A percentile compares a stretch with the other conserved stretches of the same genome.
Conservation (phyloP, 2,797 vertebrate species). For the Molossus alvarezi region DNA sequence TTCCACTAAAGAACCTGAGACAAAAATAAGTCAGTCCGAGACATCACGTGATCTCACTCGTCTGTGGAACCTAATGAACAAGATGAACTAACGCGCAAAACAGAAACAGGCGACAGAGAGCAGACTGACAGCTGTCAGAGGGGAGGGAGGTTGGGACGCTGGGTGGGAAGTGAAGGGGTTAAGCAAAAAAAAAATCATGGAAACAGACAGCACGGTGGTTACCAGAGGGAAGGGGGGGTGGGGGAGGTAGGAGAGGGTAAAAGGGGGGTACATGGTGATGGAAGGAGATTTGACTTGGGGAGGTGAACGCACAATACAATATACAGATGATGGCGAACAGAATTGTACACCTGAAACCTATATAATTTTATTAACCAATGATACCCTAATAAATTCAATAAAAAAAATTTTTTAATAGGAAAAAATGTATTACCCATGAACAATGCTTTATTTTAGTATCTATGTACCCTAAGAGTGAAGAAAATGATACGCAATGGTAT, state of each 20-base stretch:
- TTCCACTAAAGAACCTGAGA: conserved; percentile 30
- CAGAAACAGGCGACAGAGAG: background rate
- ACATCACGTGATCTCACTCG: background rate
- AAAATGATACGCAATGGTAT: background rate
- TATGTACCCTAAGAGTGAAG: background rate
- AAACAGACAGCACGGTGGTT: background rate
- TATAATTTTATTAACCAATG: background rate
- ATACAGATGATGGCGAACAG: background rate
- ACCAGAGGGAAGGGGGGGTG: background rate
- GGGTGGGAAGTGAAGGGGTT: background rate
- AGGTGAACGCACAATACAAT: background rate
- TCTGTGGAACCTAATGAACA: background rate
- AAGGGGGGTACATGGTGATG: background rate
- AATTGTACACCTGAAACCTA: background rate
- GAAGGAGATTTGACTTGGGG: background rate
- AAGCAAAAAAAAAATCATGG: too few species aligned
- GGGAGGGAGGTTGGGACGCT: background rate
- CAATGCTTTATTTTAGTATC: background rate
- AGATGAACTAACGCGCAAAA: background rate
- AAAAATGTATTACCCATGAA: background rate
- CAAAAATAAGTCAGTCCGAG: background rate
- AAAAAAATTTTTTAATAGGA: background rate
- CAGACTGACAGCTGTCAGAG: background rate
- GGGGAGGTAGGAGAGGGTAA: background rate
- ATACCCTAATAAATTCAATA: background rate